Evolutionary conservation across 2,888 invertebrate species (phyloP).

Genomic region (Pogonocherus hispidulus): DNA sequence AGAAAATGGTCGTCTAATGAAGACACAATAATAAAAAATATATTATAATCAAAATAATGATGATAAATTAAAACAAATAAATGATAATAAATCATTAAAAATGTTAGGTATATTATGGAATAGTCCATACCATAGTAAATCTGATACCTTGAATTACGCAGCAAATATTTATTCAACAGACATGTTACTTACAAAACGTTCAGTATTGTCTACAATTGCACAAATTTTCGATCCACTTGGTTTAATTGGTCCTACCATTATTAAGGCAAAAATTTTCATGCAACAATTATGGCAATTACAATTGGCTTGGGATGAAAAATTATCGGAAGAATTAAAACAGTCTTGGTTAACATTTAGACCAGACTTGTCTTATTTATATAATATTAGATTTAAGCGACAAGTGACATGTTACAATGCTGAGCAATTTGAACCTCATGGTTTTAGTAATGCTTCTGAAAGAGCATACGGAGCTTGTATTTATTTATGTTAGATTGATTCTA

Average conservation of each 20-base stretch:
- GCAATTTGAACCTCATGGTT: slow-evolving; percentile 20
- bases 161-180: not conserved
- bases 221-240: slow-evolving; percentile 3
- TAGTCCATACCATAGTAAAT: too few relatives aligned
- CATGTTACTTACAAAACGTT: not conserved
- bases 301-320: not conserved
- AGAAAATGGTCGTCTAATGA: slow-evolving; percentile 4
- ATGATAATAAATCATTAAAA: not conserved
- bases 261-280: not conserved
- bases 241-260: not conserved
- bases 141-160: not conserved
- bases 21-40: not conserved
- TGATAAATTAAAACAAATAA: not conserved
- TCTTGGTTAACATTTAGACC: not conserved
- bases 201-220: not conserved
- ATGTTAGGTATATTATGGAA: slow-evolving; percentile 2
- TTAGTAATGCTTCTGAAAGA: slow-evolving; percentile 21
- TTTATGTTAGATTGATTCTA: not conserved
- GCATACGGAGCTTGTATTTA: slow-evolving; percentile 31
- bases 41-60: not conserved
- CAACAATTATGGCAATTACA: not conserved
- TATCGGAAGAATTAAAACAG: not conserved
- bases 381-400: not conserved
- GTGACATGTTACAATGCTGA: not conserved
- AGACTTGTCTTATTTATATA: not conserved